phyloP scores from a whole-genome alignment of 92 coral and sea anemone species.

The Actinostola sp. region DNA sequence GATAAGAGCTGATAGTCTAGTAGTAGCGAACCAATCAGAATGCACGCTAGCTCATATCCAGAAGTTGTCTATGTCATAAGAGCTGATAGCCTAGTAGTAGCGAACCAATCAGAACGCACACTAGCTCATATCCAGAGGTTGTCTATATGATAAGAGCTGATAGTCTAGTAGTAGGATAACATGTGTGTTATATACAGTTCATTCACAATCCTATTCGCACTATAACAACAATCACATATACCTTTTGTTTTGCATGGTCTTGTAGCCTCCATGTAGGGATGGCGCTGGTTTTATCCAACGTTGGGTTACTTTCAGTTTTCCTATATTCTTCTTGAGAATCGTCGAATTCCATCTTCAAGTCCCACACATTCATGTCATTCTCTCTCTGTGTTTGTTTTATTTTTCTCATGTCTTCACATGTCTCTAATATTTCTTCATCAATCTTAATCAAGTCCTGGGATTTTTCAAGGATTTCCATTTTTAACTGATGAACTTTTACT shows the following conservation, averaged over 20 bases:
- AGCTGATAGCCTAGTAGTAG: too few relatives aligned
- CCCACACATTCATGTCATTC: constrained; percentile 72
- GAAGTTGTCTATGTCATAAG: too few relatives aligned
- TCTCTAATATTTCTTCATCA: constrained; percentile 74
- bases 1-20: too few relatives aligned
- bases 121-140: too few relatives aligned
- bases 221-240: too few relatives aligned
- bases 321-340: constrained; percentile 68
- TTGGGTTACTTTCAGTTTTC: constrained; percentile 50
- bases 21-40: too few relatives aligned
- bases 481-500: constrained; percentile 45
- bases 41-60: too few relatives aligned
- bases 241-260: constrained; percentile 40
- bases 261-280: constrained; percentile 61
- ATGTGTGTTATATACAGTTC: too few relatives aligned
- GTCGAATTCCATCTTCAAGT: constrained; percentile 59
- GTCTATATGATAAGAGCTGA: too few relatives aligned
- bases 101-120: too few relatives aligned
- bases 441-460: constrained; percentile 64
- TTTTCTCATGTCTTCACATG: constrained; percentile 66
- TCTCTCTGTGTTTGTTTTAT: constrained; percentile 51
- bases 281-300: constrained; percentile 22
- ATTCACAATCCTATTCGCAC: too few relatives aligned
- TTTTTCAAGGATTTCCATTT: constrained; percentile 52
- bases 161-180: too few relatives aligned